These are phyloP conservation scores for Parapristionchus giblindavisi DNA, from an alignment of 2,888 invertebrate species.

Conservation along the genomic window DNA sequence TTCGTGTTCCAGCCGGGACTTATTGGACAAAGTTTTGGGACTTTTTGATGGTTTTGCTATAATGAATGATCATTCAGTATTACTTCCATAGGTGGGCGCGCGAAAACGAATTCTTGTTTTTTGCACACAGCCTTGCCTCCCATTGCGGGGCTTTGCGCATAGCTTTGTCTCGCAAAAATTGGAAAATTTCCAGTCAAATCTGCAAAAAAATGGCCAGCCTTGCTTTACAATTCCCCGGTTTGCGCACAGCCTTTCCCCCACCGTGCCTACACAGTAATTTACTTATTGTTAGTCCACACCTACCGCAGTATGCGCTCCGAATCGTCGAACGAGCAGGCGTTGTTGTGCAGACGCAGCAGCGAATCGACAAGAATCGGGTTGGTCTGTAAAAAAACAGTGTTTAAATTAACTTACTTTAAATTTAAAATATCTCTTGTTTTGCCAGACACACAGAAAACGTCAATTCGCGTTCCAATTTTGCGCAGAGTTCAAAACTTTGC, in stretches of 20 bases:
- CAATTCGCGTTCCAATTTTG: no score
- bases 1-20: no score
- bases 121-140: no score
- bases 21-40: neutral
- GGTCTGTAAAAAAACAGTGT: constrained; percentile 78
- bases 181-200: no score
- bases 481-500: no score
- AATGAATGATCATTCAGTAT: neutral
- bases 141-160: no score
- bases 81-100: no score
- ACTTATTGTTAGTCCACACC: constrained; percentile 75
- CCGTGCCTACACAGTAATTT: constrained; percentile 42
- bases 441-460: no score
- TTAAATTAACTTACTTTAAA: constrained; percentile 25
- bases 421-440: neutral
- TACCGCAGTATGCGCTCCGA: constrained; percentile 87
- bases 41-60: constrained; percentile 9
- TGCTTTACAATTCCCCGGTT: no score
- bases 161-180: no score
- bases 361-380: constrained; percentile 94
- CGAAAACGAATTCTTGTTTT: no score
- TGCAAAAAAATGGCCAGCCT: no score
- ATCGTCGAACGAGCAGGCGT: constrained; percentile 92
- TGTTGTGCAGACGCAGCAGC: constrained; percentile 81
- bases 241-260: neutral